These are phyloP conservation scores for Otolemur garnettii DNA, from an alignment of 2,113 vertebrate genomes.

Conservation along the genomic window DNA sequence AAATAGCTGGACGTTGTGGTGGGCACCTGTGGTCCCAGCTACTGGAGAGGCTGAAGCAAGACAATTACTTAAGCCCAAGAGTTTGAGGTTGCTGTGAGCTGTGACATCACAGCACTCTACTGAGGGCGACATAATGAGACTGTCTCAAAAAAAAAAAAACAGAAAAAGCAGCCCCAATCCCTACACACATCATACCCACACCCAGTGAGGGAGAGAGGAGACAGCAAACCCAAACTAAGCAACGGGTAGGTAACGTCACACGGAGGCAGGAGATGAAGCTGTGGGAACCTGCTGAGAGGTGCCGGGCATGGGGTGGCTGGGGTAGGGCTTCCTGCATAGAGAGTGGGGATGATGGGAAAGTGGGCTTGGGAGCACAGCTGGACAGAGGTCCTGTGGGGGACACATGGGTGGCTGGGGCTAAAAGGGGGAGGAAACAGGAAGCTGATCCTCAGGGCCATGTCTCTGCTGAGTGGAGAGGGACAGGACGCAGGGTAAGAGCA, in stretches of 20 bases:
- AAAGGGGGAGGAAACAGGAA: neutral
- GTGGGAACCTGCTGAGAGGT: neutral
- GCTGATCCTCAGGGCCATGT: neutral
- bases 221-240: neutral
- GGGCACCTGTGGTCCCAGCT: too few species aligned
- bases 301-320: neutral
- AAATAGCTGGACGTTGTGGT: too few species aligned
- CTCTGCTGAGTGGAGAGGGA: neutral
- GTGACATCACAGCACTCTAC: too few species aligned
- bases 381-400: rapidly evolving
- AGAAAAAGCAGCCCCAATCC: neutral
- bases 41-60: too few species aligned
- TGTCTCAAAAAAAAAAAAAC: too few species aligned
- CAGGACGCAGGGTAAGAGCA: neutral
- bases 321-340: neutral
- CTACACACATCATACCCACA: neutral
- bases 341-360: too few species aligned
- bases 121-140: too few species aligned
- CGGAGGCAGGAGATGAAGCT: neutral
- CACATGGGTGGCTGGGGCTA: rapidly evolving
- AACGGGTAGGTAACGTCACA: neutral
- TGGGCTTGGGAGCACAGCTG: neutral
- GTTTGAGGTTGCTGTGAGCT: too few species aligned
- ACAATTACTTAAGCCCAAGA: too few species aligned
- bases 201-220: neutral